Evolutionary conservation across 2,113 vertebrate species (phyloP).

Genomic region (Strix uralensis): DNA sequence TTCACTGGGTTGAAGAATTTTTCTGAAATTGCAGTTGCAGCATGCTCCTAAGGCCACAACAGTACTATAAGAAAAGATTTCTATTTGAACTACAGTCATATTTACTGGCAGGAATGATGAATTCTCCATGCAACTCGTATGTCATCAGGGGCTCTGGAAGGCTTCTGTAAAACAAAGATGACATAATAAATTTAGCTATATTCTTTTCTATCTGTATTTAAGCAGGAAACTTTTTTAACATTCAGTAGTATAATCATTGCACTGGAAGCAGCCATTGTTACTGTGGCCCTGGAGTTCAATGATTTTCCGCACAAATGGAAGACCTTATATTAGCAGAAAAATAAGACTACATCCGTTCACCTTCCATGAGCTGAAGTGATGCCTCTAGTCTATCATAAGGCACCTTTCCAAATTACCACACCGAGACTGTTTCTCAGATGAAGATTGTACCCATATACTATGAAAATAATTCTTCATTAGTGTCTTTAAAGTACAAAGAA

Average conservation of each 20-base stretch:
- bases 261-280: background rate
- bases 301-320: background rate
- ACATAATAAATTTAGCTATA: background rate
- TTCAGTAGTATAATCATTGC: background rate
- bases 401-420: background rate
- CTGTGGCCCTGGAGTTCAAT: background rate
- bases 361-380: background rate
- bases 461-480: background rate
- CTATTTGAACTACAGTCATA: slow-evolving; percentile 9
- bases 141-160: slow-evolving; percentile 98
- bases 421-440: background rate
- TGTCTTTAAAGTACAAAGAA: background rate
- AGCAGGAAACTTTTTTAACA: background rate
- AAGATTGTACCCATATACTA: background rate
- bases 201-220: background rate
- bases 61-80: background rate
- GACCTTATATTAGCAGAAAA: background rate
- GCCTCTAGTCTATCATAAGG: background rate
- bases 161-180: slow-evolving; percentile 80
- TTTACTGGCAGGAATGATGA: slow-evolving; percentile 94
- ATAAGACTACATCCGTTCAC: background rate
- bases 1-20: background rate
- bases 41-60: background rate
- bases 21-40: background rate
- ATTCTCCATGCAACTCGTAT: slow-evolving; percentile 92